Conservation (phyloP, 2,888 invertebrate genomes). For the Agonopterix heracliana region DNA sequence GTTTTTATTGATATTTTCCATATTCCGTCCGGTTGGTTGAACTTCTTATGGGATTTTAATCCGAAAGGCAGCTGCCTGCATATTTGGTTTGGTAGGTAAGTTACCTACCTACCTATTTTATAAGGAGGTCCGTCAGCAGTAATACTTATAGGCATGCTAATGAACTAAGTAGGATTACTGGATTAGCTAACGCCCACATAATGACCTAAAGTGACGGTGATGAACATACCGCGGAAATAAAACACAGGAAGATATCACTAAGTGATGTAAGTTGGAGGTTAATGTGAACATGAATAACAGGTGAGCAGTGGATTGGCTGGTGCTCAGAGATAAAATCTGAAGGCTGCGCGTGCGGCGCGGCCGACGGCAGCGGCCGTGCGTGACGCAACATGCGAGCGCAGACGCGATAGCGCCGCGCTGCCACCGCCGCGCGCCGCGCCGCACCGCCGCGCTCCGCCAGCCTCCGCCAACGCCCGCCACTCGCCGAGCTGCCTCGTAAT, state of each 20-base stretch:
- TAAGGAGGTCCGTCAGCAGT: too few species aligned
- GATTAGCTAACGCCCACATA: not conserved
- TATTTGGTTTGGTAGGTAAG: too few species aligned
- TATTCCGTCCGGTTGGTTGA: too few species aligned
- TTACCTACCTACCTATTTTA: too few species aligned
- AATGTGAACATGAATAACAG: conserved; percentile 55
- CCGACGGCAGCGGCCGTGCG: conserved; percentile 22
- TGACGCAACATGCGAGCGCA: conserved; percentile 62
- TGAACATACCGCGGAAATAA: conserved; percentile 39
- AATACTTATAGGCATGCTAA: too few species aligned
- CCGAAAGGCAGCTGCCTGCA: too few species aligned
- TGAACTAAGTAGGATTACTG: too few species aligned
- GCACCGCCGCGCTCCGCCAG: conserved; percentile 47
- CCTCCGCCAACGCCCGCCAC: conserved; percentile 29
- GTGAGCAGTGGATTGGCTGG: conserved; percentile 46
- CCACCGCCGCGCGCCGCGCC: conserved; percentile 38
- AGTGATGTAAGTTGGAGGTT: conserved; percentile 57
- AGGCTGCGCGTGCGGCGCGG: conserved; percentile 41
- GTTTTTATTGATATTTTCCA: too few species aligned
- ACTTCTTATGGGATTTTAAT: too few species aligned
- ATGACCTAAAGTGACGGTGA: not conserved
- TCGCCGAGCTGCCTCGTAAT: conserved; percentile 61
- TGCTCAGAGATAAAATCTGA: conserved; percentile 54
- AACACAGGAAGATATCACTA: conserved; percentile 51
- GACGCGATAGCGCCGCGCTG: conserved; percentile 64